Percentiles rank a stretch among this genome's conserved stretches.
Conservation (phyloP, 2,888 invertebrate species). For the Thumatha senex region DNA sequence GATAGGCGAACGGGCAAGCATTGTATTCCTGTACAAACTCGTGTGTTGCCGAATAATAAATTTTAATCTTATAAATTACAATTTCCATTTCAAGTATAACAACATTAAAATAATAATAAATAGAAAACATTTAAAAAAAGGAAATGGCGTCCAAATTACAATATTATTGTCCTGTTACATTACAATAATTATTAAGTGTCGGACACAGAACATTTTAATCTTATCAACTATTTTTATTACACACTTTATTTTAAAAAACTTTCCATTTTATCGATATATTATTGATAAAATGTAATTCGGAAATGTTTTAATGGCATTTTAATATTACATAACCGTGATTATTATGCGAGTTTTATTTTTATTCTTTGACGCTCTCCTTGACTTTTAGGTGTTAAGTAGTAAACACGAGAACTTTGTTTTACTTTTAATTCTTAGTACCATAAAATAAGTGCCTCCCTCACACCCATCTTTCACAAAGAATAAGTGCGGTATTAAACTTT, state of each 20-base stretch:
- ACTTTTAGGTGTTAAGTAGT: slow-evolving; percentile 34
- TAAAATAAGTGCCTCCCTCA: slow-evolving; percentile 18
- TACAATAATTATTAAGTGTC: slow-evolving; percentile 29
- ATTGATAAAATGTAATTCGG: slow-evolving; percentile 30
- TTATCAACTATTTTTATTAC: slow-evolving; percentile 29
- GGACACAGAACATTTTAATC: slow-evolving; percentile 15
- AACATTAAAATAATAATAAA: slow-evolving; percentile 1
- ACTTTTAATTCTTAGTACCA: slow-evolving; percentile 10
- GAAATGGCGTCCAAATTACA: slow-evolving; percentile 7
- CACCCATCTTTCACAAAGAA: slow-evolving; percentile 29
- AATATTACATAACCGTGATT: slow-evolving; percentile 39
- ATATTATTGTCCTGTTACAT: slow-evolving; percentile 12
- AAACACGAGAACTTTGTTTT: slow-evolving; percentile 18
- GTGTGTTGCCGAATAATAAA: too few relatives aligned
- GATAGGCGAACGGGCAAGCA: too few relatives aligned
- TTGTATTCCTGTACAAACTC: too few relatives aligned
- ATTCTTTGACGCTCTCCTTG: slow-evolving; percentile 33
- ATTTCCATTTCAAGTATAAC: too few relatives aligned
- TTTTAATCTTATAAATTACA: too few relatives aligned
- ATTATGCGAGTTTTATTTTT: slow-evolving; percentile 34
- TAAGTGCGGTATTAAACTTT: slow-evolving; percentile 33
- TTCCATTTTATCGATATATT: slow-evolving; percentile 33
- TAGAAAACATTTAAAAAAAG: slow-evolving; percentile 3
- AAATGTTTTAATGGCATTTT: slow-evolving; percentile 25
- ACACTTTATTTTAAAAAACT: slow-evolving; percentile 30